Evolutionary conservation across 1,140 invertebrate species (phyloP).

Genomic region (Drosophila gunungcola): DNA sequence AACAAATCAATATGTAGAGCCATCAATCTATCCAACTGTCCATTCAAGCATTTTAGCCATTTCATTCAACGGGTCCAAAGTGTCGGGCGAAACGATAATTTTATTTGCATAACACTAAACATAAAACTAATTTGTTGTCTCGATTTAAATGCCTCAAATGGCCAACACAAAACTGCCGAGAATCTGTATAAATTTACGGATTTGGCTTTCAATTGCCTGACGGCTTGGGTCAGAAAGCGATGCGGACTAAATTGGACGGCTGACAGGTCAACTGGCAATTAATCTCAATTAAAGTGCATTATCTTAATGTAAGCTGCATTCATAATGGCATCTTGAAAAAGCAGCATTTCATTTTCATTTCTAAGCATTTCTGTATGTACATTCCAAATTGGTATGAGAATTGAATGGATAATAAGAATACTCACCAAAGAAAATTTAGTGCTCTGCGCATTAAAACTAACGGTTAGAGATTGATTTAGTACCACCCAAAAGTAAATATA

Average conservation of each 20-base stretch:
- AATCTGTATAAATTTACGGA: slow-evolving; percentile 20
- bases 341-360: neutral
- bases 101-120: slow-evolving; percentile 65
- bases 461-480: too few species aligned
- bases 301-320: slow-evolving; percentile 22
- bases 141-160: slow-evolving; percentile 30
- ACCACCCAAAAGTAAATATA: too few species aligned
- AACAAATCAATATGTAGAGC: slow-evolving; percentile 73
- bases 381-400: too few species aligned
- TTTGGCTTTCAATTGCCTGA: slow-evolving; percentile 14
- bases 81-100: slow-evolving; percentile 63
- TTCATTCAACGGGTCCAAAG: slow-evolving; percentile 41
- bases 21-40: slow-evolving; percentile 50
- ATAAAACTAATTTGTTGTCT: slow-evolving; percentile 62
- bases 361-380: too few species aligned
- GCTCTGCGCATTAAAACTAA: too few species aligned
- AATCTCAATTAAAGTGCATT: slow-evolving; percentile 38
- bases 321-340: neutral
- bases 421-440: too few species aligned
- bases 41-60: slow-evolving; percentile 39
- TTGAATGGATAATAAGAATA: too few species aligned
- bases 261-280: slow-evolving; percentile 29
- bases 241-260: neutral
- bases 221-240: neutral
- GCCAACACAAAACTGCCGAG: slow-evolving; percentile 8